Evolutionary conservation across 1,140 invertebrate species (phyloP), one percentile per base, ranked within the genome.

Genomic region (Camponotus pennsylvanicus): DNA sequence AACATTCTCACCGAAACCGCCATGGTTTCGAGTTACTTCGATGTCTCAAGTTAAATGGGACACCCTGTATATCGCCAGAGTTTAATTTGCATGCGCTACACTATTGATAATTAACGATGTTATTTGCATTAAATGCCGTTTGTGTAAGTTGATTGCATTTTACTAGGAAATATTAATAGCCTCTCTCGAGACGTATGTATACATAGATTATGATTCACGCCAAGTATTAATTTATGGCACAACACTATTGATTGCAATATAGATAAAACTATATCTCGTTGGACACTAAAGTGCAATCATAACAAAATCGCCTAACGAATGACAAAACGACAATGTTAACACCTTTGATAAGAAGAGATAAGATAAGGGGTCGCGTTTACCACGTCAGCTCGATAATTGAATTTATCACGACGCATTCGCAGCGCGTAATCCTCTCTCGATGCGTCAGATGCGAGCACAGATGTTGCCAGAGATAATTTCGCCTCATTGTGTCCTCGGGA

Each of bases 51-150:
- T 21, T 21, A 21, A 21, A 21, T 21, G 21, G 21, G 21, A 21
- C 21, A 21, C 21, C 21, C 21, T 21, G 21, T 21, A 21, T 79
- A 67, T 1, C 37, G 49, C 78, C 49, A 59, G 64, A 80, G 32
- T 55, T 42, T 52, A 80, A 67, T 37, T 27, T 27, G 27, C 27
- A 40, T 1, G 40, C 11, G 49, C 34, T 13, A 15, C 37, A 52
- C 42, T 70, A 70, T 40, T n/a, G 66, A 21, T 40, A 42, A 70
- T 80, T 80, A 80, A 80, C 57, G 78, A 57, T 70, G 15, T 70
- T 71, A 40, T 80, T 80, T 32, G 15, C 64, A 18, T 80, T 55
- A 79, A 67, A 55, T 6, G 18, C 8, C 27, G 34, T 15, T 37
- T 32, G 9, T 7, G 11, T 27, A 42, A 57, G 45, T 18, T 34